Evolutionary conservation across 2,888 invertebrate genomes (phyloP).

Genomic region (Tetragnatha montana): DNA sequence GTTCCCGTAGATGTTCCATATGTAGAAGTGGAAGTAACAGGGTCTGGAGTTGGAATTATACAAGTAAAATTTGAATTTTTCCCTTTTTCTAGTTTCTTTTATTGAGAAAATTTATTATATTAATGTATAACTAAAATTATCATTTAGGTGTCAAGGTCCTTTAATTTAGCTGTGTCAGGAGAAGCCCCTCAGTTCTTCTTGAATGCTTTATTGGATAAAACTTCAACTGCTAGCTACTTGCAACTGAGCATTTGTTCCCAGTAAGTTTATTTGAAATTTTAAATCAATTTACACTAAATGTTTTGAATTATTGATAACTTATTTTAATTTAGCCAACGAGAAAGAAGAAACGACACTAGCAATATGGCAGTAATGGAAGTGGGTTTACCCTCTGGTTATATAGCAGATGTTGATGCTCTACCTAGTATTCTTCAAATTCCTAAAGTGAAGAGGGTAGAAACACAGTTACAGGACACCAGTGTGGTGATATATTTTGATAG

Average conservation of each 20-base stretch:
- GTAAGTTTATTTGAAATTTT: conserved; percentile 72
- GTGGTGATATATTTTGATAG: conserved; percentile 85
- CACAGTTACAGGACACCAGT: conserved; percentile 82
- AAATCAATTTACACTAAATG: neutral
- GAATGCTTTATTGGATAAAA: conserved; percentile 89
- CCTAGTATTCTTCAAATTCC: conserved; percentile 71
- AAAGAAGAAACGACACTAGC: conserved; percentile 70
- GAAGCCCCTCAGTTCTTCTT: conserved; percentile 90
- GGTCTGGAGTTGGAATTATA: conserved; percentile 86
- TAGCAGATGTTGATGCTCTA: conserved; percentile 84
- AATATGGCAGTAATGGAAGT: conserved; percentile 95
- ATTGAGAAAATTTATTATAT: neutral
- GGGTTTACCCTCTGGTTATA: conserved; percentile 91
- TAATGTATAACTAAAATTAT: neutral
- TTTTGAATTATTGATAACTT: conserved; percentile 1
- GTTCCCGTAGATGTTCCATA: conserved; percentile 80
- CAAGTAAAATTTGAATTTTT: conserved; percentile 70
- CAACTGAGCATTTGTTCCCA: conserved; percentile 85
- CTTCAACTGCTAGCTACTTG: conserved; percentile 85
- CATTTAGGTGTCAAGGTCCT: conserved; percentile 79
- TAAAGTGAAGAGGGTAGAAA: conserved; percentile 81
- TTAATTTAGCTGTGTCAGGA: conserved; percentile 90
- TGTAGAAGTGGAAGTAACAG: conserved; percentile 85
- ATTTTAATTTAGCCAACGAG: conserved; percentile 49
- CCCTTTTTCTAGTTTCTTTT: neutral